A percentile compares a stretch with the other conserved stretches of the same genome.
phyloP scores from a whole-genome alignment of 2,888 invertebrate species.

The Itoplectis maculator region DNA sequence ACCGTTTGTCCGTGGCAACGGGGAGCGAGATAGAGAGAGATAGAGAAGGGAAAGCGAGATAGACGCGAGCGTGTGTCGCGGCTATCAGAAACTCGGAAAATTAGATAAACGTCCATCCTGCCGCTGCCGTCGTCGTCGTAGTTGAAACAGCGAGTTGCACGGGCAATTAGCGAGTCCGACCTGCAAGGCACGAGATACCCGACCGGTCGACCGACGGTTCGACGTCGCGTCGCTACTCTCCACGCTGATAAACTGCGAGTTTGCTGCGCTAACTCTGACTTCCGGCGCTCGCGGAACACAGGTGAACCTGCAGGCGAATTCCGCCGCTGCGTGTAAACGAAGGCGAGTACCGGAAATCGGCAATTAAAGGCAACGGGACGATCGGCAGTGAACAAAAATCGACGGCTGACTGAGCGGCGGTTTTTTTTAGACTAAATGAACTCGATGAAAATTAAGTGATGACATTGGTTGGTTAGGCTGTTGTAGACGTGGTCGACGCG shows the following conservation, averaged over 20 bases:
- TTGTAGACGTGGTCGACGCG: background rate
- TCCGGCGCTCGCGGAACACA: background rate
- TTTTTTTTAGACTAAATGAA: no score
- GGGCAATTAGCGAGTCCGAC: background rate
- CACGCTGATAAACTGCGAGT: background rate
- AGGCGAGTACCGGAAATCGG: no score
- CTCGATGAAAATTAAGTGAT: no score
- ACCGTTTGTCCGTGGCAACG: conserved; percentile 39
- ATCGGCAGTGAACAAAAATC: no score
- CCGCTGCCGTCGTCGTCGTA: background rate
- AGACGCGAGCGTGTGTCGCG: conserved; percentile 7
- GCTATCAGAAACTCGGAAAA: conserved; percentile 9
- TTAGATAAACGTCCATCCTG: conserved; percentile 26
- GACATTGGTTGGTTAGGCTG: background rate
- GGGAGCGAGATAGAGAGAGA: background rate
- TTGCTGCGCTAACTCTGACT: background rate
- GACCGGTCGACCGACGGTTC: background rate
- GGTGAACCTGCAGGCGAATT: background rate
- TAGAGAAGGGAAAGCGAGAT: background rate
- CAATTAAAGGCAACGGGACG: no score
- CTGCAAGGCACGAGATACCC: background rate
- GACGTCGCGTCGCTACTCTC: background rate
- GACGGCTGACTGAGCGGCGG: no score
- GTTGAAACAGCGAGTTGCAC: conserved; percentile 15
- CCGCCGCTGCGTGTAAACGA: background rate